Percentiles rank a stretch among this genome's conserved stretches.
Conservation (phyloP, 2,888 invertebrate genomes). For the Oligia strigilis region DNA sequence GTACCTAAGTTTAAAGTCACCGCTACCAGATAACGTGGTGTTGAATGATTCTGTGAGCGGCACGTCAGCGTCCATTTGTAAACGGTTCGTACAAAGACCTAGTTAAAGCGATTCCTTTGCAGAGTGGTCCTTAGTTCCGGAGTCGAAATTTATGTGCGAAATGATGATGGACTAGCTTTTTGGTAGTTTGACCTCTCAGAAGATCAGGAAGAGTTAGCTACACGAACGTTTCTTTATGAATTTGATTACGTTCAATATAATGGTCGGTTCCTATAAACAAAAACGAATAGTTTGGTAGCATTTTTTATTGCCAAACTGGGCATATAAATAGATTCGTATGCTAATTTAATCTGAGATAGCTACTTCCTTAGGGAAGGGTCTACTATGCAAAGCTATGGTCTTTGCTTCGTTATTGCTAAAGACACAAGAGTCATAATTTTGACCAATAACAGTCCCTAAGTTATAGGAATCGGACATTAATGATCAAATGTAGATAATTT, state of each 20-base stretch:
- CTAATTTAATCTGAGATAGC: too few species aligned
- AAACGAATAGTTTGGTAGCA: neutral
- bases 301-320: neutral
- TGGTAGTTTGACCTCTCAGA: slow-evolving; percentile 53
- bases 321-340: too few species aligned
- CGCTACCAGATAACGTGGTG: slow-evolving; percentile 70
- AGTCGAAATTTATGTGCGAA: slow-evolving; percentile 59
- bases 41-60: slow-evolving; percentile 65
- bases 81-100: slow-evolving; percentile 61
- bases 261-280: neutral
- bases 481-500: too few species aligned
- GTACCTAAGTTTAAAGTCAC: slow-evolving; percentile 85
- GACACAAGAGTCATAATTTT: too few species aligned
- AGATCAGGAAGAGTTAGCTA: slow-evolving; percentile 39
- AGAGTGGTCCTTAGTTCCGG: slow-evolving; percentile 57
- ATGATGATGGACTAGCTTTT: slow-evolving; percentile 55
- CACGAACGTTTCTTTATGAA: slow-evolving; percentile 21
- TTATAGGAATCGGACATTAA: too few species aligned
- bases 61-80: slow-evolving; percentile 54
- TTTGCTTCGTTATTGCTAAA: too few species aligned
- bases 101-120: slow-evolving; percentile 54
- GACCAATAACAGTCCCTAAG: too few species aligned
- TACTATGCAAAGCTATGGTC: too few species aligned
- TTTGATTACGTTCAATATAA: neutral
- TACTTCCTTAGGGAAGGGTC: too few species aligned